Percentiles rank a stretch among this genome's conserved stretches.
phyloP scores from a whole-genome alignment of 2,888 invertebrate genomes.

The Bellardia pandia region DNA sequence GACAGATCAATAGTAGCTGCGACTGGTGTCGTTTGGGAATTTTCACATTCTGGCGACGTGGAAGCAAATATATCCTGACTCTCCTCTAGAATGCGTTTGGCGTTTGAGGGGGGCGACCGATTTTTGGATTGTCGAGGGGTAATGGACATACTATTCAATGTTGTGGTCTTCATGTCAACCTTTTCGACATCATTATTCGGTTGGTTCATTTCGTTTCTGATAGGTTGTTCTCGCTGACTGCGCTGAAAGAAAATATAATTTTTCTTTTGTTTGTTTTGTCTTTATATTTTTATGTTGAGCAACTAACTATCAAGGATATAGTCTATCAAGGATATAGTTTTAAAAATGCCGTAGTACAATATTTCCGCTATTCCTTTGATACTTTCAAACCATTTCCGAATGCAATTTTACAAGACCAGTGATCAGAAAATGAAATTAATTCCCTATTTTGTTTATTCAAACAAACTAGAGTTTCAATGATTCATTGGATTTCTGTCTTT shows the following conservation, averaged over 20 bases:
- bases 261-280: not conserved
- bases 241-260: conserved; percentile 68
- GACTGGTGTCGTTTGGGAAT: conserved; percentile 50
- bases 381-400: too few relatives aligned
- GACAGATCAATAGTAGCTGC: conserved; percentile 48
- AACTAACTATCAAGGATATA: too few relatives aligned
- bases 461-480: too few relatives aligned
- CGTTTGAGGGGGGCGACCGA: conserved; percentile 59
- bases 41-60: conserved; percentile 68
- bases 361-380: too few relatives aligned
- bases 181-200: conserved; percentile 59
- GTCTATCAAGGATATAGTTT: too few relatives aligned
- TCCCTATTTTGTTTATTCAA: too few relatives aligned
- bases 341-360: too few relatives aligned
- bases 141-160: conserved; percentile 68
- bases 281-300: too few relatives aligned
- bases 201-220: conserved; percentile 52
- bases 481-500: too few relatives aligned
- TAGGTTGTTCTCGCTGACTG: conserved; percentile 67
- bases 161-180: conserved; percentile 58
- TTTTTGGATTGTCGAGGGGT: conserved; percentile 56
- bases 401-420: too few relatives aligned
- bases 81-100: conserved; percentile 63
- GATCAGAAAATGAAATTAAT: too few relatives aligned
- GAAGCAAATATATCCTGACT: conserved; percentile 75